Evolutionary conservation across 2,888 invertebrate species (phyloP).

Genomic region (Eristalis intricaria): DNA sequence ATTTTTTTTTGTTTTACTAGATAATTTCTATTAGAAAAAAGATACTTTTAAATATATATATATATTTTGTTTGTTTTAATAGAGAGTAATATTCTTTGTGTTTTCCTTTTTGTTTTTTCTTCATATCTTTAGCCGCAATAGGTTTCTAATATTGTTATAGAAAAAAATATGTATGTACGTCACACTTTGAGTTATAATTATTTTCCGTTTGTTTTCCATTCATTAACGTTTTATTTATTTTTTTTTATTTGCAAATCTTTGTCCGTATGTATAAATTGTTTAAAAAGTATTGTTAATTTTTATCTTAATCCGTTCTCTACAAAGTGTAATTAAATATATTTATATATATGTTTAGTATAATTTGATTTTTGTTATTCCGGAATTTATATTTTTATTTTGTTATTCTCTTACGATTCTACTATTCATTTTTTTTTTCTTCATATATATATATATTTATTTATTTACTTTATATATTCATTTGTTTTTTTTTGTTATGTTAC

Average conservation of each 20-base stretch:
- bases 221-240: neutral
- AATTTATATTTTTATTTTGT: conserved; percentile 3
- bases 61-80: neutral
- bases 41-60: conserved; percentile 19
- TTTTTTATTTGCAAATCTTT: neutral
- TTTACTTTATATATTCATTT: conserved; percentile 17
- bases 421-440: neutral
- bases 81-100: neutral
- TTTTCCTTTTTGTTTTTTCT: neutral
- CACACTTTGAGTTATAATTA: neutral
- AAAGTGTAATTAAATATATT: conserved; percentile 18
- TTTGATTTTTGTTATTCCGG: neutral
- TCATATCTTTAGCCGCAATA: conserved; percentile 17
- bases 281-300: neutral
- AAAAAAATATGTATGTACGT: conserved; percentile 7
- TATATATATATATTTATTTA: conserved; percentile 40
- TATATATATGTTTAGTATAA: neutral
- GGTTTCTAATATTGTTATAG: neutral
- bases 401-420: conserved; percentile 3
- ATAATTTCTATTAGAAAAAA: conserved; percentile 35
- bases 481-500: neutral
- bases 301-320: neutral
- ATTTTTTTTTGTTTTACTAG: conserved; percentile 5
- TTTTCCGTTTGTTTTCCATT: neutral
- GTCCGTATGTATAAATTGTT: conserved; percentile 2